These are phyloP conservation scores for Listronotus oregonensis DNA, from an alignment of 1,140 invertebrate species.

Conservation along the genomic window DNA sequence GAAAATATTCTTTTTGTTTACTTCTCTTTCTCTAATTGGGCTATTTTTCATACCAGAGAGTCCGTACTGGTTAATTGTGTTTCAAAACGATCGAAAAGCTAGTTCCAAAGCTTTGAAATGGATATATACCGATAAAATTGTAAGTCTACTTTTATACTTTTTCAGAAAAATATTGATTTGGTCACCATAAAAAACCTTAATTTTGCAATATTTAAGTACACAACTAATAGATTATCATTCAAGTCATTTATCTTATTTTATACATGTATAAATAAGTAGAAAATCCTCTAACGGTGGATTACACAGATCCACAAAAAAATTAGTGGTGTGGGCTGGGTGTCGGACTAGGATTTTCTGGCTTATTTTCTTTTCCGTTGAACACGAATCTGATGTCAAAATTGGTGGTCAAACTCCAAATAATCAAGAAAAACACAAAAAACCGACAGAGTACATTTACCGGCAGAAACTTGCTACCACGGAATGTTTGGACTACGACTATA, in stretches of 20 bases:
- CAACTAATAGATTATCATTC: not conserved
- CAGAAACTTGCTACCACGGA: too few relatives aligned
- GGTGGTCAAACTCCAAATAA: too few relatives aligned
- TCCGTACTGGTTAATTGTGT: conserved; percentile 62
- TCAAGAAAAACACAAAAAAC: too few relatives aligned
- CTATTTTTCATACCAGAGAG: conserved; percentile 62
- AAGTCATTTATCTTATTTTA: conserved; percentile 1
- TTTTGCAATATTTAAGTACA: not conserved
- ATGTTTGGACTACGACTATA: too few relatives aligned
- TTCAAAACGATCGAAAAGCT: conserved; percentile 51
- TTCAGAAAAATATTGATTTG: not conserved
- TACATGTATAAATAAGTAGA: not conserved
- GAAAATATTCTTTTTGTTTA: conserved; percentile 55
- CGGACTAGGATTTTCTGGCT: too few relatives aligned
- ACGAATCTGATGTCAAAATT: too few relatives aligned
- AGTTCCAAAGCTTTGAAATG: conserved; percentile 55
- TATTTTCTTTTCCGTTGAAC: too few relatives aligned
- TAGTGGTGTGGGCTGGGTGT: too few relatives aligned
- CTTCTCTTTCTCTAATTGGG: conserved; percentile 25
- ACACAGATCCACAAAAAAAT: too few relatives aligned
- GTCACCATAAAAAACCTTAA: not conserved
- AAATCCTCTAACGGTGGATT: too few relatives aligned
- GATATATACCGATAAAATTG: conserved; percentile 54
- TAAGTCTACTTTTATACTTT: conserved; percentile 2
- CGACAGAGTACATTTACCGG: too few relatives aligned